Conservation (phyloP, 2,888 invertebrate species). For the Agrochola litura region DNA sequence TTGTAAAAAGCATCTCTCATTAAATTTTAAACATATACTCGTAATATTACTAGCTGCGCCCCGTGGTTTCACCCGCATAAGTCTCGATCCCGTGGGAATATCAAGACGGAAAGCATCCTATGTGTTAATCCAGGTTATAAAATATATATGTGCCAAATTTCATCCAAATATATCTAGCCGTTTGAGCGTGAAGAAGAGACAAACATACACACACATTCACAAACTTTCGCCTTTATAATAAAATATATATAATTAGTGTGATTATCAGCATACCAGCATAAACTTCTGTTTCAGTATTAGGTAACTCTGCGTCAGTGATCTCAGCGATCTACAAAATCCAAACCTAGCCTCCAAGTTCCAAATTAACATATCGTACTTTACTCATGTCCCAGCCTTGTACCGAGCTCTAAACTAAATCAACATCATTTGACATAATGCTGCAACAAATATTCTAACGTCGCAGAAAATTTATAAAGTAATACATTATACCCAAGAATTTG, state of each 20-base stretch:
- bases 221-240: too few species aligned
- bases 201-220: too few species aligned
- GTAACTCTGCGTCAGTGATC: neutral
- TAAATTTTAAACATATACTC: neutral
- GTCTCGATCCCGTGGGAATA: too few species aligned
- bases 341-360: neutral
- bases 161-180: too few species aligned
- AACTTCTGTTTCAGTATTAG: neutral
- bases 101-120: too few species aligned
- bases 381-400: constrained; percentile 25
- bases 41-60: neutral
- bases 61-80: too few species aligned
- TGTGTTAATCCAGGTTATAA: too few species aligned
- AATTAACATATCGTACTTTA: neutral
- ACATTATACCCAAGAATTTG: constrained; percentile 57
- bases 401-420: constrained; percentile 25
- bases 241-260: too few species aligned
- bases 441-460: constrained; percentile 40
- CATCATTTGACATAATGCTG: constrained; percentile 53
- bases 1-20: neutral
- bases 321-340: neutral
- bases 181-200: too few species aligned
- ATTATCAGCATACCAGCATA: neutral
- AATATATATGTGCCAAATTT: too few species aligned
- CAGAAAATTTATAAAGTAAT: constrained; percentile 53